Base-by-base conservation (phyloP, 1,140 invertebrate genomes). In the Drosophila repletoides region DNA sequence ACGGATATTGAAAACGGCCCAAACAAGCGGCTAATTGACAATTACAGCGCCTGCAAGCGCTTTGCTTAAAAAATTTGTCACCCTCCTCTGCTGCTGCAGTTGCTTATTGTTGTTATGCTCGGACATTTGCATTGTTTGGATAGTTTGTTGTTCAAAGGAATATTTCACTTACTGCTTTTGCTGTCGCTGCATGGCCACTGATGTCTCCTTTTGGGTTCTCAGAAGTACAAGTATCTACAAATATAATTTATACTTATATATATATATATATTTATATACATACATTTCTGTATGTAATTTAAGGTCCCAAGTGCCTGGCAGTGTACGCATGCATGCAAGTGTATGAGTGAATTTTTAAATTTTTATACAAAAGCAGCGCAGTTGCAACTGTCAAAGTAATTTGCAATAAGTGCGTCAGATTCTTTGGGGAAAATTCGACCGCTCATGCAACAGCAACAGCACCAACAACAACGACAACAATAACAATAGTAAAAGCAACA, bases 391-490 rank as follows among this genome's bases (percentile, higher is more conserved):
- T 72, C 72, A 86, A 86, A 86, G 83, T 88, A 88, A 88, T 88
- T 86, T 88, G 83, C 77, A 83, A 88, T 88, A 88, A 88, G 83
- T 88, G 83, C 77, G 76, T 88, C 68, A 84, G 77, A 83, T 79
- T 83, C 84, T 79, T 84, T 75, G 68, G 83, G 74, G 83, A 88
- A 83, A 84, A 77, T 83, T 83, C 74, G 76, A 87, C 83, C 83
- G 69, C 72, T 64, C 56, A 66, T n/a, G n/a, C 64, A 79, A 46
- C 68, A 87, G 51, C 46, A 59, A 40, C 60, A 61, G 15, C 53
- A 48, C 4, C 51, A 60, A 19, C 36, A 29, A 12, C 36, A 10
- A 24, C 28, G 65, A 36, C 29, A 53, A 46, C 40, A 73, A 38
- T 45, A 58, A 43, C 43, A 61, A 14, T n/a, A 45, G 26, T 26